phyloP scores from a whole-genome alignment of 2,797 vertebrate genomes.

The Thripadectes ignobilis region DNA sequence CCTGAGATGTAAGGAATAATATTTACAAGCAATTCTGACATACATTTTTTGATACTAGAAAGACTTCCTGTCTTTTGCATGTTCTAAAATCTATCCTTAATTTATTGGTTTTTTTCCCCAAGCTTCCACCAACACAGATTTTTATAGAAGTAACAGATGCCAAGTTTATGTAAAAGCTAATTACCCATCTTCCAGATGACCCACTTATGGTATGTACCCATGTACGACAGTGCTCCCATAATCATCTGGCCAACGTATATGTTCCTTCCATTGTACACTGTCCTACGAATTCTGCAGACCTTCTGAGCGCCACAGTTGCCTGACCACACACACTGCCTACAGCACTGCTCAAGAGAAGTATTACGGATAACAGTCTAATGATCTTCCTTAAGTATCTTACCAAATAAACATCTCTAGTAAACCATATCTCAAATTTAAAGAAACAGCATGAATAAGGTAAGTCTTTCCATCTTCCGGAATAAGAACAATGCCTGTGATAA shows the following conservation, averaged over 20 bases:
- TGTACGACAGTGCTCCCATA: constrained; percentile 2
- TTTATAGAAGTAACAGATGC: constrained; percentile 29
- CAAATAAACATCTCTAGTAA: constrained; percentile 7
- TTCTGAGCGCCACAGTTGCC: background rate
- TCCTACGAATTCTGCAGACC: constrained; percentile 21
- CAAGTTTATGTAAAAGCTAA: constrained; percentile 60
- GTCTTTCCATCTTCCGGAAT: constrained; percentile 1
- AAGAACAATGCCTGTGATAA: background rate
- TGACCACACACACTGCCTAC: background rate
- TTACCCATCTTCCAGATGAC: constrained; percentile 20
- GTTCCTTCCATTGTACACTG: background rate
- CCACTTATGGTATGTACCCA: constrained; percentile 2
- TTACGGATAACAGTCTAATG: background rate
- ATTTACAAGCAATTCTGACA: background rate
- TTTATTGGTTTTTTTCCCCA: background rate
- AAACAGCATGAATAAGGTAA: constrained; percentile 2
- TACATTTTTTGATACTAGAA: background rate
- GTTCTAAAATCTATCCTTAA: background rate
- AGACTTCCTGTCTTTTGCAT: background rate
- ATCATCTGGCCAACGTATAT: constrained; percentile 8
- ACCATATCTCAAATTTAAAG: background rate
- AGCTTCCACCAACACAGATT: constrained; percentile 2
- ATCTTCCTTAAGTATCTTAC: constrained; percentile 12
- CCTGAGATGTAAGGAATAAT: background rate
- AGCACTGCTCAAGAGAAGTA: constrained; percentile 14